Evolutionary conservation across 2,113 vertebrate genomes (phyloP).

Genomic region (Phocoena sinus): DNA sequence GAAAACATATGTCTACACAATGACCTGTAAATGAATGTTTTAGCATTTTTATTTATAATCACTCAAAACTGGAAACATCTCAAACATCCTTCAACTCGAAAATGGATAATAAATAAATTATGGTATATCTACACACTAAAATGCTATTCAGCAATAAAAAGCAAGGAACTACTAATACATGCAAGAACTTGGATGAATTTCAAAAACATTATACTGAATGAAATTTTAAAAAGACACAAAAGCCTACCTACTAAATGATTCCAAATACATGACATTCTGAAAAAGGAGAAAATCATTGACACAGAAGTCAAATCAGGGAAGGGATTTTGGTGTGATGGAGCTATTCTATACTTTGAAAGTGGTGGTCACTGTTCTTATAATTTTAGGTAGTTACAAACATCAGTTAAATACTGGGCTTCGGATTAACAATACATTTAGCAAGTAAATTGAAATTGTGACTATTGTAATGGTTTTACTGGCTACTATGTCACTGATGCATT

Average conservation of each 20-base stretch:
- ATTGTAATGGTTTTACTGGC: constrained; percentile 3
- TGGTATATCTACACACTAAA: background rate
- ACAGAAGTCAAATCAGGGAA: background rate
- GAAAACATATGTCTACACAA: background rate
- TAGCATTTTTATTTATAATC: background rate
- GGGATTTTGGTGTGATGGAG: background rate
- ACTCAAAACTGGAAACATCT: background rate
- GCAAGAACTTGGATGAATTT: background rate
- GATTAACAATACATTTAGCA: constrained; percentile 56
- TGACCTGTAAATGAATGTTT: background rate
- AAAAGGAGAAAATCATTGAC: background rate
- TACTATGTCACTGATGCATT: constrained; percentile 23
- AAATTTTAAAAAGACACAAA: background rate
- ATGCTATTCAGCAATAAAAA: background rate
- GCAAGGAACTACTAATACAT: background rate
- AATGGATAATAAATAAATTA: background rate
- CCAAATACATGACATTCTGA: background rate
- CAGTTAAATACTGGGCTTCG: background rate
- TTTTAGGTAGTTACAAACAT: constrained; percentile 45
- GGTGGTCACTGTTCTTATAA: background rate
- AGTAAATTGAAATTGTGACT: constrained; percentile 32
- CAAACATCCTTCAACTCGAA: background rate
- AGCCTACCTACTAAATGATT: background rate
- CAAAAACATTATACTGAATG: background rate
- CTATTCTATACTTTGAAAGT: background rate